Evolutionary conservation across 2,888 invertebrate species (phyloP), one percentile per base, ranked within the genome.

Genomic region (Noctuana brunneofusca): DNA sequence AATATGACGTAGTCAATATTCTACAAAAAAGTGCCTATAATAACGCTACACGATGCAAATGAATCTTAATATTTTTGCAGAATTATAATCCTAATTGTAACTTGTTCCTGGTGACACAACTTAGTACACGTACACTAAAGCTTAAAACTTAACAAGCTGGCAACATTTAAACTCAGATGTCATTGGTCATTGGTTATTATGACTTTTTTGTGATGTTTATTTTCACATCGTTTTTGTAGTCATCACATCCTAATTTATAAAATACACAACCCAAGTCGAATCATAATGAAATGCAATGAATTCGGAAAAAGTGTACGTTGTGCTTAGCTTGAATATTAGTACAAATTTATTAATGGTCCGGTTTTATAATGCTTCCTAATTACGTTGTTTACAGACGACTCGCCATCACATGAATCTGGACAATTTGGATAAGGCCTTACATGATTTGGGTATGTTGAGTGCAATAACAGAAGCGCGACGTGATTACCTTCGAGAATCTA

Each of bases 361-460:
- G 48, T 59, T 64, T 56, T 65, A 32, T 65, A 54, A 63, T 64
- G 30, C 46, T 11, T 46, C 52, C 32, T 62, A 63, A 64, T 76
- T 81, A 75, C 80, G 75, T 84, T 85, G 81, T 84, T 86, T 81
- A 78, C 86, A 85, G 88, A 87, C 82, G 79, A 72, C 85, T 81
- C 84, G 76, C 76, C 84, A 70, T 70, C 79, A 87, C 81, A 89
- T 85, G 84, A 89, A 89, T 78, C 75, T 93, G 72, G 89, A 91
- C 68, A 92, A 92, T 78, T 85, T 93, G 79, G 93, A 93, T 81
- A 89, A 86, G 74, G 93, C 93, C 48, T 81, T 94, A 68, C 92
- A 93, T 75, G 93, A 93, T 71, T 79, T 94, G 70, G 94, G 93
- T 58, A 93, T 94, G 93, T 76, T 94, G 67, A 93, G 93, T 71